These are phyloP conservation scores for Rhopalosiphum padi DNA, from an alignment of 1,140 invertebrate species.

Conservation along the genomic window DNA sequence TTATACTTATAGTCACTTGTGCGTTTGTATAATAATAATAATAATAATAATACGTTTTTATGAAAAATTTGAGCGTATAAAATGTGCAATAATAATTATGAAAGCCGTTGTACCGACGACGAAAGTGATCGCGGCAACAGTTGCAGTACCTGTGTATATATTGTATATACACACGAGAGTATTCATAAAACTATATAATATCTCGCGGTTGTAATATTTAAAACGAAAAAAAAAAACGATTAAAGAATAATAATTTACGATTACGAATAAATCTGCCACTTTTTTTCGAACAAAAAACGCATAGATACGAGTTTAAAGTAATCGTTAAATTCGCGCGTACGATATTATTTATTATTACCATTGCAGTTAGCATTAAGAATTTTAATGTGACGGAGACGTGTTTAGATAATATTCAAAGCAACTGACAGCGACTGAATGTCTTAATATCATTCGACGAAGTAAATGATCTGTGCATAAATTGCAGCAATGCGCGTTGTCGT, in stretches of 20 bases:
- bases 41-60: neutral
- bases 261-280: conserved; percentile 14
- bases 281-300: neutral
- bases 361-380: neutral
- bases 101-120: neutral
- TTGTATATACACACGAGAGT: neutral
- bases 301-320: neutral
- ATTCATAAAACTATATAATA: conserved; percentile 19
- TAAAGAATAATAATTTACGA: neutral
- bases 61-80: neutral
- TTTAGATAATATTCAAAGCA: neutral
- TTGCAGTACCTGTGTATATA: neutral
- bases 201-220: neutral
- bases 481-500: neutral
- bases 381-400: neutral
- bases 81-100: conserved; percentile 5
- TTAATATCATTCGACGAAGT: neutral
- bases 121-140: conserved; percentile 12
- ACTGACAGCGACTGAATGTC: neutral
- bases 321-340: neutral
- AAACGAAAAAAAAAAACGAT: neutral
- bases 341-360: neutral
- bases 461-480: neutral
- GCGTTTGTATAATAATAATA: neutral
- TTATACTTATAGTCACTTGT: neutral